These are phyloP conservation scores for Rhinophrynus dorsalis DNA, from an alignment of 2,797 vertebrate genomes.

Conservation along the genomic window DNA sequence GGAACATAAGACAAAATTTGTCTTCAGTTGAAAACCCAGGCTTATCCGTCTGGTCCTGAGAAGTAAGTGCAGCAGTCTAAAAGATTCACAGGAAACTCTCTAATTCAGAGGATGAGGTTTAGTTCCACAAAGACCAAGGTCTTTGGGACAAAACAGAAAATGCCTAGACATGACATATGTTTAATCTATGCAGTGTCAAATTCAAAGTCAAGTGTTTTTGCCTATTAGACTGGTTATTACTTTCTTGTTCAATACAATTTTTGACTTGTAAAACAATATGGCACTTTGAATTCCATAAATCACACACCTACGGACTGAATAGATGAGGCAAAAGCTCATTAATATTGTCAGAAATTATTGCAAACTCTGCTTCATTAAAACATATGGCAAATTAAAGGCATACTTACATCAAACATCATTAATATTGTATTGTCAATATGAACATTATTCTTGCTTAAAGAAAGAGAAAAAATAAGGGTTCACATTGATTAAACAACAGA, in stretches of 20 bases:
- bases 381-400: conserved; percentile 14
- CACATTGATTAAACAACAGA: conserved; percentile 42
- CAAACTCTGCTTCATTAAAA: accelerated
- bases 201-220: not conserved
- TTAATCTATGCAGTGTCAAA: not conserved
- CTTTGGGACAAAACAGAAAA: too few relatives aligned
- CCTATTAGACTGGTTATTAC: not conserved
- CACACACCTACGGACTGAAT: conserved; percentile 22
- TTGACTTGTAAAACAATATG: not conserved
- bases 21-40: too few relatives aligned
- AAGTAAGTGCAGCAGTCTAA: too few relatives aligned
- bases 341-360: conserved; percentile 44
- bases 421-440: conserved; percentile 38
- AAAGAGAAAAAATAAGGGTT: conserved; percentile 5
- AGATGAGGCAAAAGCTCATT: conserved; percentile 42
- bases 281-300: conserved; percentile 18
- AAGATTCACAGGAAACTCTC: too few relatives aligned
- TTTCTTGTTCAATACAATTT: conserved; percentile 29
- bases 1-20: too few relatives aligned
- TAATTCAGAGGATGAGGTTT: too few relatives aligned
- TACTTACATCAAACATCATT: conserved; percentile 42
- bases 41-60: too few relatives aligned
- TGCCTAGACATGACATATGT: too few relatives aligned
- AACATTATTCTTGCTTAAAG: conserved; percentile 18
- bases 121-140: too few relatives aligned